Evolutionary conservation across 2,797 vertebrate genomes (phyloP), one percentile per base, ranked within the genome.

Genomic region (Sorex maritimensis): DNA sequence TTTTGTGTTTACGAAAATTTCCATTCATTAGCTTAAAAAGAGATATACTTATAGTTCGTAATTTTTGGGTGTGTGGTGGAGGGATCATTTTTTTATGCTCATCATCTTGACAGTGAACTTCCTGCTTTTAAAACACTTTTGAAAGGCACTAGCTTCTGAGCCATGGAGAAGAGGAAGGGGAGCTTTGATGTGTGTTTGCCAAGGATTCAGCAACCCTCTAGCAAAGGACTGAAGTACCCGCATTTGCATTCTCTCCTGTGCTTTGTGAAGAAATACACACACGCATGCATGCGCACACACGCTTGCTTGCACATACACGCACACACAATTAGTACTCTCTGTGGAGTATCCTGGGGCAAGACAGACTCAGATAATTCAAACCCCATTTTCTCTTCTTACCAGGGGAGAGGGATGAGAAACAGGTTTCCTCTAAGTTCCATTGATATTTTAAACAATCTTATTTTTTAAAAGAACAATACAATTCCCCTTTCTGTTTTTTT

Each of bases 131-230:
- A 97, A 96, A 23, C 46, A 88, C 80, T 84, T 93, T 19, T 83
- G 46, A 90, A 14, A 95, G 83, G 28, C 49, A 83, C 8, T 72
- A 92, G 94, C 83, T 80, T 30, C 95, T 96, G 69, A 97, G 82
- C 67, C 73, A 0, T 34, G 63, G n/a, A 67, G 73, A 82, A 77
- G 75, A 81, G 23, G 0, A 95, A 44, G 92, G 79, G 49, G 80
- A 71, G 71, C 94, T 97, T 97, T 97, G 96, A 97, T 97, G 74
- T 93, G 14, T 91, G 63, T 90, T 97, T 95, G 52, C 81, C 55
- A 0, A 80, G 88, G 91, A 8, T 46, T 93, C 44, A 88, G 10
- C 82, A 75, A 94, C 92, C 93, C 91, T 97, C 74, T 58, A 96
- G 95, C 79, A 82, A 92, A 96, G 65, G 96, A 90, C 93, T 21